Evolutionary conservation across 2,797 vertebrate species (phyloP).

Genomic region (Lepus oiostolus): DNA sequence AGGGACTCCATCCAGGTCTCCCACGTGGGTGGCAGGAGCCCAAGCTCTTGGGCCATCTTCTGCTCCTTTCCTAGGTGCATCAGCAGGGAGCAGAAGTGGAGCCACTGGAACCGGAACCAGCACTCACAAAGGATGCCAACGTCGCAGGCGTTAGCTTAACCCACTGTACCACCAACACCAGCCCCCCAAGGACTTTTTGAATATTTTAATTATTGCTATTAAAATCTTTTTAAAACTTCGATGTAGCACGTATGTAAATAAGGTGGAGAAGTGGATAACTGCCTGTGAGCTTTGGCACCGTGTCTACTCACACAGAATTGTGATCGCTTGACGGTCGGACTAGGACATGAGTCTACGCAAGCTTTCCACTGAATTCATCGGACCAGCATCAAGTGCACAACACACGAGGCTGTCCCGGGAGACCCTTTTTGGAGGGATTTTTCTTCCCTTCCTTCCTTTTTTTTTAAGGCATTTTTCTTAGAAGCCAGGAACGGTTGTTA

Average conservation of each 20-base stretch:
- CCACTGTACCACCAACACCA: too few relatives aligned
- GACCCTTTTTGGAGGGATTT: constrained; percentile 2
- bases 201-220: too few relatives aligned
- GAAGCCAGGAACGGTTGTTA: constrained; percentile 49
- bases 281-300: background rate
- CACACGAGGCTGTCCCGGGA: background rate
- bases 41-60: too few relatives aligned
- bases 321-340: constrained; percentile 1
- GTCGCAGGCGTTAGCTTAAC: too few relatives aligned
- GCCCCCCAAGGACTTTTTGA: too few relatives aligned
- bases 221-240: too few relatives aligned
- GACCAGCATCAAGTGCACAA: background rate
- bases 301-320: background rate
- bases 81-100: background rate
- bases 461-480: constrained; percentile 70
- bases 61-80: too few relatives aligned
- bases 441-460: constrained; percentile 56
- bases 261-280: background rate
- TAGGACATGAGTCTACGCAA: background rate
- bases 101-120: too few relatives aligned
- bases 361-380: background rate
- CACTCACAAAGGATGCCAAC: too few relatives aligned
- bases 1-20: too few relatives aligned
- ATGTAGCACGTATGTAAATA: background rate
- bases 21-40: too few relatives aligned